Evolutionary conservation across 2,888 invertebrate species (phyloP).

Genomic region (Polyommatus icarus): DNA sequence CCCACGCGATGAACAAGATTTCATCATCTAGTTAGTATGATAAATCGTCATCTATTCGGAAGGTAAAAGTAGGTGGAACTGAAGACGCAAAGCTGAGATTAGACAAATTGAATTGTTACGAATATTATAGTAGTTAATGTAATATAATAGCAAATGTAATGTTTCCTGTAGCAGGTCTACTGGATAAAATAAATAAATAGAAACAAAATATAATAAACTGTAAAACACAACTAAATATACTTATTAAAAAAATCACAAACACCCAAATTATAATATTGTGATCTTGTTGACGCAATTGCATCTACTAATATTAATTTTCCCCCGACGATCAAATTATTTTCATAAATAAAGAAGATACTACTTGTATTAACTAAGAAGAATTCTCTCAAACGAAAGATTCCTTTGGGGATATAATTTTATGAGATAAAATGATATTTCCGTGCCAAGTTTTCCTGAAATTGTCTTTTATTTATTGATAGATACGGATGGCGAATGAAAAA

Average conservation of each 20-base stretch:
- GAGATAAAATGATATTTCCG: conserved; percentile 27
- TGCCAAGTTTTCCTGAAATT: conserved; percentile 27
- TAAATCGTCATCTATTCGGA: too few species aligned
- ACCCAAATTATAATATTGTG: neutral
- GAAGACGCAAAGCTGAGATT: too few species aligned
- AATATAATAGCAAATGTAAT: too few species aligned
- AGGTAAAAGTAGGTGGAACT: too few species aligned
- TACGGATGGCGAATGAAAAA: conserved; percentile 1
- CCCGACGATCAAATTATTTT: neutral
- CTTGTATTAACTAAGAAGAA: conserved; percentile 3
- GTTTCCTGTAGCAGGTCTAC: too few species aligned
- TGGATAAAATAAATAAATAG: too few species aligned
- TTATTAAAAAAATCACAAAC: neutral
- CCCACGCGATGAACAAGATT: too few species aligned
- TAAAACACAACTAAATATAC: too few species aligned
- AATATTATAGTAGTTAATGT: too few species aligned
- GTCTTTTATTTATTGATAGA: conserved; percentile 27
- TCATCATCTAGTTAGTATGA: too few species aligned
- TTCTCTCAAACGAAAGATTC: conserved; percentile 19
- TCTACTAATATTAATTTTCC: neutral
- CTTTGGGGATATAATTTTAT: conserved; percentile 23
- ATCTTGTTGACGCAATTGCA: neutral
- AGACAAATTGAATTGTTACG: too few species aligned
- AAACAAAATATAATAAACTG: too few species aligned
- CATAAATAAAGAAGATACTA: neutral